These are phyloP conservation scores for Blera fallax DNA, from an alignment of 2,888 invertebrate genomes.

Conservation along the genomic window DNA sequence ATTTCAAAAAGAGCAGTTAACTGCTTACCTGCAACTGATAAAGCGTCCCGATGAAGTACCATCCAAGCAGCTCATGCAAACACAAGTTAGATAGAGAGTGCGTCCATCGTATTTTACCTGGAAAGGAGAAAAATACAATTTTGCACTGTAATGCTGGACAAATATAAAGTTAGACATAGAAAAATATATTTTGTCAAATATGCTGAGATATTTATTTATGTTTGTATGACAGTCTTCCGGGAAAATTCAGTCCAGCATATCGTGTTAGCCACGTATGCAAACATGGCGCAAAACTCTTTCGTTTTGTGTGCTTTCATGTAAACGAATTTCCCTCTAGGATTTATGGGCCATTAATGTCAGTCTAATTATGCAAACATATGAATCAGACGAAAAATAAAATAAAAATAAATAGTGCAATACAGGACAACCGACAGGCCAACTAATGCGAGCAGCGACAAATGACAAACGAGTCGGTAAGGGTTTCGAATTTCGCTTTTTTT, in stretches of 20 bases:
- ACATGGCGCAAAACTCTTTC: background rate
- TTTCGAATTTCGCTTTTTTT: background rate
- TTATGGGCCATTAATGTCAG: slow-evolving; percentile 79
- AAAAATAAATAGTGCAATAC: slow-evolving; percentile 14
- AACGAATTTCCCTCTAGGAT: slow-evolving; percentile 54
- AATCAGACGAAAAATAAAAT: background rate
- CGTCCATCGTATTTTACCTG: slow-evolving; percentile 96
- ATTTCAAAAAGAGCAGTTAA: background rate
- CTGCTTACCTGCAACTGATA: slow-evolving; percentile 87
- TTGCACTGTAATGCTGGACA: background rate
- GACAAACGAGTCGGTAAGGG: background rate
- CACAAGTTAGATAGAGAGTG: slow-evolving; percentile 94
- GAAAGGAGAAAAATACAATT: slow-evolving; percentile 76
- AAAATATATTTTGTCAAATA: slow-evolving; percentile 1
- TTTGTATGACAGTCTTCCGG: background rate
- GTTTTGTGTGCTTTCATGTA: background rate
- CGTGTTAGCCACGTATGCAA: background rate
- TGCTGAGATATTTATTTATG: slow-evolving; percentile 16
- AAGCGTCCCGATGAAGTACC: slow-evolving; percentile 89
- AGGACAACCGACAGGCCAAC: background rate
- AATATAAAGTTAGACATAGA: background rate
- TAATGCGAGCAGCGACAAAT: background rate
- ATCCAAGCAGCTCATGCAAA: slow-evolving; percentile 97
- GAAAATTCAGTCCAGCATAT: background rate
- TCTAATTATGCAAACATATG: slow-evolving; percentile 77